Conservation (phyloP, 1,140 invertebrate species). For the Acromyrmex charruanus region DNA sequence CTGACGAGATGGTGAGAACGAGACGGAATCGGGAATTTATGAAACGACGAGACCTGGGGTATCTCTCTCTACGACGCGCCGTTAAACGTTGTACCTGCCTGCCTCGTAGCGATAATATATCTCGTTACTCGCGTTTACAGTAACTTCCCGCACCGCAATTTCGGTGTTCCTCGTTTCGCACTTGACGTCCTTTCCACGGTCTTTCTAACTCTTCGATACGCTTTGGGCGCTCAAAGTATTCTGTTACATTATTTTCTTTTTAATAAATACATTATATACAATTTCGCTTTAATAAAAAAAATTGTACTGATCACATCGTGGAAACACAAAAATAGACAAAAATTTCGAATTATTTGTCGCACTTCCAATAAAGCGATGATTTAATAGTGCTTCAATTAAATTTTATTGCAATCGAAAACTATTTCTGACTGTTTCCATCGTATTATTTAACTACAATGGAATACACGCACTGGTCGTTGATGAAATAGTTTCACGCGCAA, state of each 20-base stretch:
- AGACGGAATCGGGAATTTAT: constrained; percentile 80
- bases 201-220: constrained; percentile 7
- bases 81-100: constrained; percentile 75
- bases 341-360: neutral
- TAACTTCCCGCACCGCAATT: constrained; percentile 77
- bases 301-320: neutral
- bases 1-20: constrained; percentile 57
- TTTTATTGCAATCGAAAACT: constrained; percentile 13
- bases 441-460: constrained; percentile 8
- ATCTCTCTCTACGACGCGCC: constrained; percentile 63
- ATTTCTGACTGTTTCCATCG: neutral
- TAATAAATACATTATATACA: too few relatives aligned
- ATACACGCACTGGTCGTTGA: neutral
- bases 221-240: neutral
- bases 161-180: constrained; percentile 66
- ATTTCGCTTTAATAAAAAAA: neutral
- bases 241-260: neutral
- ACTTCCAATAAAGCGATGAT: neutral
- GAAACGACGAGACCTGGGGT: constrained; percentile 67
- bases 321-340: neutral
- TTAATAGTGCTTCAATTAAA: constrained; percentile 12
- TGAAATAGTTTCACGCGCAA: constrained; percentile 41
- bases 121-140: constrained; percentile 81
- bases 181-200: constrained; percentile 21
- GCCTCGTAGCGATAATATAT: constrained; percentile 79